Evolutionary conservation across 1,140 invertebrate species (phyloP).

Genomic region (Atopsyche davidsoni): DNA sequence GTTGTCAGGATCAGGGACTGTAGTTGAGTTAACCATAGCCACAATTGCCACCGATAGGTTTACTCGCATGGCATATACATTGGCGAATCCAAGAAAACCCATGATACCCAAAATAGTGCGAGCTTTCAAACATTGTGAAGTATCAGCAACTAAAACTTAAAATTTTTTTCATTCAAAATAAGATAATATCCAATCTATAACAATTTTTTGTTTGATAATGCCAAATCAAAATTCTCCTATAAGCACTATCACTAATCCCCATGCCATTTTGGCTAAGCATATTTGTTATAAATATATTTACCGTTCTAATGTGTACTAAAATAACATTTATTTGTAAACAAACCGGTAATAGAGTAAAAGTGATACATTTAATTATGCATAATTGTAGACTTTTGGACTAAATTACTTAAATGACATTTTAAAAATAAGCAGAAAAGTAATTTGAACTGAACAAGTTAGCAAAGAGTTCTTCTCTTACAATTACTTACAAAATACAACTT

Average conservation of each 20-base stretch:
- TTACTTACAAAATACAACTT: no score
- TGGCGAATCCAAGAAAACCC: slow-evolving; percentile 72
- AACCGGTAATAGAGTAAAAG: no score
- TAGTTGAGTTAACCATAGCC: slow-evolving; percentile 82
- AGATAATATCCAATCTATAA: not conserved
- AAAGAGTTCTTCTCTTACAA: no score
- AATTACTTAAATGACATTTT: no score
- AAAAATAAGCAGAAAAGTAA: no score
- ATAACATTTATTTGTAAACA: no score
- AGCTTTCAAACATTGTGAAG: slow-evolving; percentile 60
- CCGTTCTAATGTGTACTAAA: not conserved
- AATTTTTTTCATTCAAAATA: not conserved
- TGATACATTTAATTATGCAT: no score
- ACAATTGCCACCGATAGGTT: slow-evolving; percentile 92
- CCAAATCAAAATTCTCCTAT: not conserved
- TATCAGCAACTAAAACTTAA: slow-evolving; percentile 50
- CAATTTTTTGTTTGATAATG: not conserved
- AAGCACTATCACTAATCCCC: not conserved
- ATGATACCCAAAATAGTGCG: slow-evolving; percentile 72
- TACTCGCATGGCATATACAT: slow-evolving; percentile 86
- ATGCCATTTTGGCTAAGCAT: not conserved
- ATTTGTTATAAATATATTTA: not conserved
- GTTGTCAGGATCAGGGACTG: slow-evolving; percentile 52
- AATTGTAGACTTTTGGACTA: no score
- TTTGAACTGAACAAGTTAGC: no score